A percentile compares a stretch with the other conserved stretches of the same genome.
Evolutionary conservation across 2,888 invertebrate genomes (phyloP).

Genomic region (Metallyticus violacea): DNA sequence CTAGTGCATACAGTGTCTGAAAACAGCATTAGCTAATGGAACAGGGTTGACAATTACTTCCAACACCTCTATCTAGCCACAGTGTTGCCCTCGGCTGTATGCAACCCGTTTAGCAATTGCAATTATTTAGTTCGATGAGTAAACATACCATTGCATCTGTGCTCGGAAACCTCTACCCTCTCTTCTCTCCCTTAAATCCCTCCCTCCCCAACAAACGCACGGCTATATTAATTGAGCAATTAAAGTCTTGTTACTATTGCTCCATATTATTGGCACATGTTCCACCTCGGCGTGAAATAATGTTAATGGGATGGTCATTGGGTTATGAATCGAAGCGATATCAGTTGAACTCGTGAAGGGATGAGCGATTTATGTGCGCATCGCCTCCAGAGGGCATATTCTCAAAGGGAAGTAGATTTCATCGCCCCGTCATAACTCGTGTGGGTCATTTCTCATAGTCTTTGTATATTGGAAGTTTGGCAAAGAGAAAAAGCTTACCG

Average conservation of each 20-base stretch:
- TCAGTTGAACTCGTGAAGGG: neutral
- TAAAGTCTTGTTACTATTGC: constrained; percentile 13
- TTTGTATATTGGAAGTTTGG: neutral
- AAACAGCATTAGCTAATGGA: neutral
- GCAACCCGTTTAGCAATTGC: constrained; percentile 17
- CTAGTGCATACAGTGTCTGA: neutral
- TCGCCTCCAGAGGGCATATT: neutral
- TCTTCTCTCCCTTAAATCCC: neutral
- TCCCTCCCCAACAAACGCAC: neutral
- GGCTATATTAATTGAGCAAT: constrained; percentile 14
- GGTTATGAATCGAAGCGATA: constrained; percentile 18
- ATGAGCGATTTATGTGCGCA: neutral
- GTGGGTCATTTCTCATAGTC: neutral
- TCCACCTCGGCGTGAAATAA: constrained; percentile 21
- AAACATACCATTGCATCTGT: constrained; percentile 26
- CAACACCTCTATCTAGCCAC: constrained; percentile 3
- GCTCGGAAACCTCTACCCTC: neutral
- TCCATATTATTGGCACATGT: constrained; percentile 10
- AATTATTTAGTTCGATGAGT: constrained; percentile 27
- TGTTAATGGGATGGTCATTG: constrained; percentile 26
- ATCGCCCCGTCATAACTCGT: neutral
- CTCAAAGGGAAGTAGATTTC: neutral
- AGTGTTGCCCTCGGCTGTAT: neutral
- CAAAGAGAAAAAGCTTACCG: neutral
- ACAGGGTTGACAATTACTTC: neutral